These are phyloP conservation scores for Rostratula benghalensis DNA, from an alignment of 2,113 vertebrate species.

Conservation along the genomic window DNA sequence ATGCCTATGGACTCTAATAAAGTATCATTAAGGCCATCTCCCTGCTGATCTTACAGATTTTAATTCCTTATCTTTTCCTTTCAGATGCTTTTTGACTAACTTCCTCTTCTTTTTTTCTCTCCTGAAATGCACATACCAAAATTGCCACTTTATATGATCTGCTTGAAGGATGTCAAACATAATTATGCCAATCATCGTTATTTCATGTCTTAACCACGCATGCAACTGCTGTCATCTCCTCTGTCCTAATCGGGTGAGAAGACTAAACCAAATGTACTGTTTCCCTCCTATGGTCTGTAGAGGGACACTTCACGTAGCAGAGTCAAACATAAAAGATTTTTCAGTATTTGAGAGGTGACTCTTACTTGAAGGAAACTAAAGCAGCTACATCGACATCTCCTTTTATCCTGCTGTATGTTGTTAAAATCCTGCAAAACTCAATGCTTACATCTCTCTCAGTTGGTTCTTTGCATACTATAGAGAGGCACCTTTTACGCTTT, in stretches of 20 bases:
- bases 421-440: background rate
- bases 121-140: conserved; percentile 7
- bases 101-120: background rate
- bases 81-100: conserved; percentile 5
- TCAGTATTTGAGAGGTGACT: background rate
- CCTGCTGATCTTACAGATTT: background rate
- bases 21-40: background rate
- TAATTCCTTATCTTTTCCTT: conserved; percentile 36
- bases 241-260: background rate
- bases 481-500: background rate
- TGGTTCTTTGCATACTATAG: background rate
- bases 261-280: background rate
- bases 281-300: background rate
- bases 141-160: background rate
- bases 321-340: background rate
- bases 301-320: background rate
- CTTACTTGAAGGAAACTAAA: background rate
- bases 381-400: background rate
- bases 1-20: background rate
- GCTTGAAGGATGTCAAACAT: conserved; percentile 1
- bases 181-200: background rate
- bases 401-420: background rate
- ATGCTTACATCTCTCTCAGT: background rate
- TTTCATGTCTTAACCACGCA: background rate
- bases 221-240: conserved; percentile 8